Percentiles rank a stretch among this genome's conserved stretches.
Conservation (phyloP, 2,113 vertebrate genomes). For the Heterotilapia buettikoferi region DNA sequence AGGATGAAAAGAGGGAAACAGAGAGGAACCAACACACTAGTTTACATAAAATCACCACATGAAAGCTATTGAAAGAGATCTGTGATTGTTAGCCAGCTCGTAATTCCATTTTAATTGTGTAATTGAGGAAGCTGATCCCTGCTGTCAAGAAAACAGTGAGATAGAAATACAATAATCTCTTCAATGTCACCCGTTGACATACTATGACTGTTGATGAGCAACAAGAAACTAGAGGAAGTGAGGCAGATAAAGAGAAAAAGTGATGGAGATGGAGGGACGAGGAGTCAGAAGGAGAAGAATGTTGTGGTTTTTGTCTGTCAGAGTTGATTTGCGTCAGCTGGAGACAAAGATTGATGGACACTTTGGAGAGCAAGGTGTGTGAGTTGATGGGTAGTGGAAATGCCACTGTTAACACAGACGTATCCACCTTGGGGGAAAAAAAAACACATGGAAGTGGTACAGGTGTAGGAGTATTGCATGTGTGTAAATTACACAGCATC, state of each 20-base stretch:
- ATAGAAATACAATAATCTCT: constrained; percentile 23
- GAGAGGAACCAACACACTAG: neutral
- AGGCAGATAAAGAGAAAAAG: constrained; percentile 24
- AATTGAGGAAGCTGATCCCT: neutral
- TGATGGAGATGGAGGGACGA: constrained; percentile 39
- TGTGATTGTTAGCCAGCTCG: neutral
- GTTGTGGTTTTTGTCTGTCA: constrained; percentile 38
- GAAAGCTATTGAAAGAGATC: neutral
- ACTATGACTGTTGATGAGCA: constrained; percentile 12
- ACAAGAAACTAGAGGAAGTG: neutral
- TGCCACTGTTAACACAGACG: neutral
- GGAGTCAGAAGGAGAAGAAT: constrained; percentile 6
- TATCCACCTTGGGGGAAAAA: neutral
- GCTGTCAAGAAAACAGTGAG: neutral
- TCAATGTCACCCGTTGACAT: constrained; percentile 20
- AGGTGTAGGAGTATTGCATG: neutral
- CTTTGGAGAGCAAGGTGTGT: neutral
- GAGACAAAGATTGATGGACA: constrained; percentile 45
- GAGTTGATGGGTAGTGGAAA: constrained; percentile 1
- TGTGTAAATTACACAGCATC: constrained; percentile 10
- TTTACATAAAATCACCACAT: constrained; percentile 22
- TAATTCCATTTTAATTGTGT: constrained; percentile 39
- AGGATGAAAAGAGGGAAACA: neutral
- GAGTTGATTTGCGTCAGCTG: constrained; percentile 38
- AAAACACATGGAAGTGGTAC: neutral